phyloP scores from a whole-genome alignment of 2,113 vertebrate species.

The Burhinus oedicnemus region DNA sequence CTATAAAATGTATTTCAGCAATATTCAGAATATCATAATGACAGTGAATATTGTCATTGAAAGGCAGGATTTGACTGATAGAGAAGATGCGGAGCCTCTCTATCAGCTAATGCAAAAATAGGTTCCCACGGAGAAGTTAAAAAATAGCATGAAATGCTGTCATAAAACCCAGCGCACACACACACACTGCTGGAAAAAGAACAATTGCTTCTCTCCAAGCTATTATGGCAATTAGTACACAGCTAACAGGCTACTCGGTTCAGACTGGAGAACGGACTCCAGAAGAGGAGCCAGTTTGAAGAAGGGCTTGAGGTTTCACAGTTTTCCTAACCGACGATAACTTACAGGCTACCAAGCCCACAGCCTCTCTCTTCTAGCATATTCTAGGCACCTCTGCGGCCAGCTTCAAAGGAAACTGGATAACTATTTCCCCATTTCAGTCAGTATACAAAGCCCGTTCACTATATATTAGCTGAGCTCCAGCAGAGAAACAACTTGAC shows the following conservation, averaged over 20 bases:
- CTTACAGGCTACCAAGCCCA: neutral
- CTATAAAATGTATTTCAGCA: neutral
- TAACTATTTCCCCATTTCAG: constrained; percentile 40
- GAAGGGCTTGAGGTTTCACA: neutral
- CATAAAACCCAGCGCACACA: neutral
- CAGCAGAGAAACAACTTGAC: constrained; percentile 55
- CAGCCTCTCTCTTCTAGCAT: neutral
- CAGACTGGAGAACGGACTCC: neutral
- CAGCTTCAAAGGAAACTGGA: neutral
- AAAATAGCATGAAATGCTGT: neutral
- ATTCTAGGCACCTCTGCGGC: neutral
- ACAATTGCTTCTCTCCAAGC: neutral
- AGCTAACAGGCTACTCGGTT: neutral
- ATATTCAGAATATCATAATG: neutral
- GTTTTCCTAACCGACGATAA: neutral
- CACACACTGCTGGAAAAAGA: neutral
- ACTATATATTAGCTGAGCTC: constrained; percentile 28
- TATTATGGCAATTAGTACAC: neutral
- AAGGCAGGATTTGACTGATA: neutral
- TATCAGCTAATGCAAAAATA: neutral
- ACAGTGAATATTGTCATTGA: neutral
- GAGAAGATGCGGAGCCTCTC: neutral
- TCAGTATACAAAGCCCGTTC: constrained; percentile 32
- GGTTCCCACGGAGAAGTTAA: neutral
- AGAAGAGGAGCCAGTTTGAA: neutral